A percentile compares a stretch with the other conserved stretches of the same genome.
Conservation (phyloP, 1,140 invertebrate species). For the Ruditapes philippinarum region DNA sequence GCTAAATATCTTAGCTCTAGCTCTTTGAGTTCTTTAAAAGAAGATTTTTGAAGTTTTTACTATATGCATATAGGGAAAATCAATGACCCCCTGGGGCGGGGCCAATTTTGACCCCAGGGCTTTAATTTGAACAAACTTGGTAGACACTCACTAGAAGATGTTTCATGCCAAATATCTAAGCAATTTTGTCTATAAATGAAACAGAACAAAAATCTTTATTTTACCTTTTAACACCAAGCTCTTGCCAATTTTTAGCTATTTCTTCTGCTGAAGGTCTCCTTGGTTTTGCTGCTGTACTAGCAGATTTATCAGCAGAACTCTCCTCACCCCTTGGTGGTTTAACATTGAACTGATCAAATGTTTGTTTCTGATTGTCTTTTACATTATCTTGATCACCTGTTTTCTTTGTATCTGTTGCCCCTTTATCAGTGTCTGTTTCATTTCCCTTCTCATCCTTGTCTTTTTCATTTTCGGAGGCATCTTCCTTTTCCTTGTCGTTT, state of each 20-base stretch:
- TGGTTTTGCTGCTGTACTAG: not conserved
- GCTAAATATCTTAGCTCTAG: too few relatives aligned
- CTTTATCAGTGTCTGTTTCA: not conserved
- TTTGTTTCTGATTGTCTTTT: not conserved
- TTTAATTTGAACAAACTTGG: too few relatives aligned
- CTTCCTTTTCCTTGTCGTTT: not conserved
- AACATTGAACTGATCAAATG: conserved; percentile 18
- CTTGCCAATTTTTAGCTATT: conserved; percentile 32
- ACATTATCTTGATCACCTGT: not conserved
- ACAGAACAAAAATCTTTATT: too few relatives aligned
- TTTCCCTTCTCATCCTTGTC: not conserved
- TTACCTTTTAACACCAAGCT: conserved; percentile 44
- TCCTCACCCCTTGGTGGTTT: not conserved
- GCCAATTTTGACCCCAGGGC: too few relatives aligned
- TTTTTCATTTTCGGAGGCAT: not conserved
- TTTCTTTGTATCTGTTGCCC: not conserved
- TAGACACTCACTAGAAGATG: too few relatives aligned
- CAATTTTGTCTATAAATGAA: too few relatives aligned
- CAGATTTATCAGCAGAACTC: not conserved
- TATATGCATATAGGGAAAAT: too few relatives aligned
- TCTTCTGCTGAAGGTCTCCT: conserved; percentile 16
- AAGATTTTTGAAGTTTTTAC: too few relatives aligned
- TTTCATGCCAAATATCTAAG: too few relatives aligned
- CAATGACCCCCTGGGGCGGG: too few relatives aligned
- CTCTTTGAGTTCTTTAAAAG: too few relatives aligned